Percentiles rank a stretch among this genome's conserved stretches.
Evolutionary conservation across 2,888 invertebrate genomes (phyloP).

Genomic region (Drosophila nr. medialis): DNA sequence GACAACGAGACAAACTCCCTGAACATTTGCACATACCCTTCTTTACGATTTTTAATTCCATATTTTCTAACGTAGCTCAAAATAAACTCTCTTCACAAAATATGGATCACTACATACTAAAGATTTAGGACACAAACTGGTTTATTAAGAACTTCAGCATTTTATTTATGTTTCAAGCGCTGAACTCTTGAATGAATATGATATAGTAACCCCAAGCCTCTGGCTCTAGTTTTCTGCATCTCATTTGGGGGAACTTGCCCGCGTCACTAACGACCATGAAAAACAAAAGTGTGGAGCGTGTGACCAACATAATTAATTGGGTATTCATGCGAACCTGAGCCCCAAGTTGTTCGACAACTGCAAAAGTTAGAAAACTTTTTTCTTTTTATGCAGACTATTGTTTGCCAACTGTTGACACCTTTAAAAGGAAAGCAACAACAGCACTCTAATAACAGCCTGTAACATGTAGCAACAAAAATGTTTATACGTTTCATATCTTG

Average conservation of each 20-base stretch:
- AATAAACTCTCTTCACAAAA: neutral
- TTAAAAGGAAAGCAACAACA: slow-evolving; percentile 60
- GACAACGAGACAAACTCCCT: neutral
- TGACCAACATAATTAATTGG: slow-evolving; percentile 76
- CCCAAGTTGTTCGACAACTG: slow-evolving; percentile 44
- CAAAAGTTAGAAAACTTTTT: slow-evolving; percentile 51
- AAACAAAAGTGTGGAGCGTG: slow-evolving; percentile 72
- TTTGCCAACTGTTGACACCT: slow-evolving; percentile 68
- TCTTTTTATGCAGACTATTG: slow-evolving; percentile 49
- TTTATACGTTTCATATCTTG: slow-evolving; percentile 19
- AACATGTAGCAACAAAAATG: slow-evolving; percentile 35
- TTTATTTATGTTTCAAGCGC: slow-evolving; percentile 7
- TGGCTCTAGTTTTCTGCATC: slow-evolving; percentile 17
- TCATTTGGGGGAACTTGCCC: slow-evolving; percentile 15
- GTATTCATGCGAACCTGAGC: slow-evolving; percentile 62
- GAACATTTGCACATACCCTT: neutral
- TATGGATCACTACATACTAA: slow-evolving; percentile 3
- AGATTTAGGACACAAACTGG: slow-evolving; percentile 2
- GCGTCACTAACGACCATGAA: slow-evolving; percentile 76
- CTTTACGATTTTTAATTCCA: neutral
- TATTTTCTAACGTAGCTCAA: neutral
- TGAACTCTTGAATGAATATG: slow-evolving; percentile 5
- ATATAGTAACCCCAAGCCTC: slow-evolving; percentile 7
- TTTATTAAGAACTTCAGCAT: neutral
- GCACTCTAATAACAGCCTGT: slow-evolving; percentile 22